Conservation (phyloP, 2,113 vertebrate species). For the Uropsilus gracilis region DNA sequence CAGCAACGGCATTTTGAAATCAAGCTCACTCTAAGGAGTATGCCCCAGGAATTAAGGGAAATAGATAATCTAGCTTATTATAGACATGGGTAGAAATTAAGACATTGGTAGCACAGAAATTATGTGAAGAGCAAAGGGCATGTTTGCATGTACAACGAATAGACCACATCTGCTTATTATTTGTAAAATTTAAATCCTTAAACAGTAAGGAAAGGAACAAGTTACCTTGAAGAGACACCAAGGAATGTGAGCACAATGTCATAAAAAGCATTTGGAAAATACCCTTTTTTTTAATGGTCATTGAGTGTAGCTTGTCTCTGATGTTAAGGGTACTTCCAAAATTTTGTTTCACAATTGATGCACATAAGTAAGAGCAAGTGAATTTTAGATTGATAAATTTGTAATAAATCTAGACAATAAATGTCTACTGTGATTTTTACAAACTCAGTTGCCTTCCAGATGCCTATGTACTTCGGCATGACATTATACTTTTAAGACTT, state of each 20-base stretch:
- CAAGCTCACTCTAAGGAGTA: slow-evolving; percentile 50
- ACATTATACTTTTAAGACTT: slow-evolving; percentile 46
- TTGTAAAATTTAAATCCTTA: not conserved
- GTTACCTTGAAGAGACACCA: slow-evolving; percentile 23
- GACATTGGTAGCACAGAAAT: slow-evolving; percentile 45
- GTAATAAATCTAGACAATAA: slow-evolving; percentile 52
- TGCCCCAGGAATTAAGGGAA: slow-evolving; percentile 46
- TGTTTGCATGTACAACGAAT: slow-evolving; percentile 59
- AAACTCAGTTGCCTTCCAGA: slow-evolving; percentile 36
- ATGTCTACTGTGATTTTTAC: slow-evolving; percentile 39
- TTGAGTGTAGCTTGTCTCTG: not conserved
- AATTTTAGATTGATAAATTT: slow-evolving; percentile 58
- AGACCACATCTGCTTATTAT: not conserved
- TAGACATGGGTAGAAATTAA: slow-evolving; percentile 79
- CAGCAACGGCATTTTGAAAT: slow-evolving; percentile 72
- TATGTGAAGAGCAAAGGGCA: slow-evolving; percentile 42
- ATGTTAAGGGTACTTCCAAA: slow-evolving; percentile 11
- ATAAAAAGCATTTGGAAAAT: not conserved
- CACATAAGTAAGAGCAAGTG: slow-evolving; percentile 42
- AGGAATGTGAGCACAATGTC: not conserved
- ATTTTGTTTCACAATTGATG: slow-evolving; percentile 57
- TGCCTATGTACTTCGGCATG: not conserved
- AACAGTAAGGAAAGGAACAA: not conserved
- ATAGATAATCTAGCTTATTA: slow-evolving; percentile 76
- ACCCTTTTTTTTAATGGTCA: not conserved